Percentiles rank a stretch among this genome's conserved stretches.
These are phyloP conservation scores for Beris chalybata DNA, from an alignment of 2,888 invertebrate genomes.

Conservation along the genomic window DNA sequence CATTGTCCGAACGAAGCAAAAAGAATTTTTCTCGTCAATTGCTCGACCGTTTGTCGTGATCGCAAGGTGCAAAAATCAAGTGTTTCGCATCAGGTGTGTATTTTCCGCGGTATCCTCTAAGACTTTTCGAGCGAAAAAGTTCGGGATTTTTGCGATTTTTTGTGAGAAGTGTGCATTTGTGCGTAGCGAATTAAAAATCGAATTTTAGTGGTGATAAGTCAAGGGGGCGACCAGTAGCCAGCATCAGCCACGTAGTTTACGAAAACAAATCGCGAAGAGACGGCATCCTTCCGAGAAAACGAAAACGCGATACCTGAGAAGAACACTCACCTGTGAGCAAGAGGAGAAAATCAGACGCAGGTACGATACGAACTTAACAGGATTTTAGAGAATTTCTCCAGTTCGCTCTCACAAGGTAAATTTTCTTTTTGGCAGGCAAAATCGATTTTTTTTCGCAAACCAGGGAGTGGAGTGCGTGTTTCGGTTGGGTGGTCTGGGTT, in stretches of 20 bases:
- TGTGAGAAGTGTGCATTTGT: slow-evolving; percentile 16
- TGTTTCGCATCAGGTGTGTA: slow-evolving; percentile 13
- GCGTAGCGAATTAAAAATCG: not conserved
- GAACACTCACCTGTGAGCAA: slow-evolving; percentile 20
- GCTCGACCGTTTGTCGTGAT: slow-evolving; percentile 9
- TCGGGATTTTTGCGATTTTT: slow-evolving; percentile 3
- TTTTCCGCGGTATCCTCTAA: slow-evolving; percentile 18
- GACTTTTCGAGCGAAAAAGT: not conserved
- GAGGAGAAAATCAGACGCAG: slow-evolving; percentile 21
- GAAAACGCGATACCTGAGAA: not conserved
- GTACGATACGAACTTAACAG: slow-evolving; percentile 19
- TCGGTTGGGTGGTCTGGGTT: not conserved
- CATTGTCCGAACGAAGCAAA: slow-evolving; percentile 10
- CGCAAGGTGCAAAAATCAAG: not conserved
- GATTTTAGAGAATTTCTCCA: slow-evolving; percentile 17
- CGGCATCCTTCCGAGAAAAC: slow-evolving; percentile 17
- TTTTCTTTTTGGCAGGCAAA: slow-evolving; percentile 15
- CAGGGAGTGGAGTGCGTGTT: slow-evolving; percentile 1
- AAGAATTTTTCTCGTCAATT: slow-evolving; percentile 9
- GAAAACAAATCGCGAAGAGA: slow-evolving; percentile 3
- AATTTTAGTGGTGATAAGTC: slow-evolving; percentile 4
- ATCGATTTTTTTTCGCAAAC: slow-evolving; percentile 21
- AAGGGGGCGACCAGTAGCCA: not conserved
- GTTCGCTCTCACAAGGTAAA: slow-evolving; percentile 1
- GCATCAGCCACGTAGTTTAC: not conserved